Evolutionary conservation across 2,888 invertebrate species (phyloP), one percentile per base, ranked within the genome.

Genomic region (Ophioninae sp.): DNA sequence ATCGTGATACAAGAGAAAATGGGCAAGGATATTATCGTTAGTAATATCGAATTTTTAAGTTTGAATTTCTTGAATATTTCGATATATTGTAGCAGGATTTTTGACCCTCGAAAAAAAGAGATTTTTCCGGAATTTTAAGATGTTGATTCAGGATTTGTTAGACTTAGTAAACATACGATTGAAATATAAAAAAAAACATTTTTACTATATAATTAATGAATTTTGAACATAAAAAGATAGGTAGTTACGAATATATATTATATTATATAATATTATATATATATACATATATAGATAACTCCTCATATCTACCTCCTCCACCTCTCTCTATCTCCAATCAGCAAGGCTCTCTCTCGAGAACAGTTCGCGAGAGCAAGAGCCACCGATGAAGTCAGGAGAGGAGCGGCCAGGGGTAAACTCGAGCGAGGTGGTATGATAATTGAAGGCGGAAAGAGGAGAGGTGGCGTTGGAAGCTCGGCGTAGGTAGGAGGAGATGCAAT

Each of bases 401-500:
- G 68, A 71, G 67, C 20, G 79, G 69, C 39, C 75, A 65, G 58
- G 79, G 75, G 75, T 81, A 77, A 87, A 85, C 85, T 87, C 82
- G 83, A 84, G 86, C 80, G 86, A 82, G 83, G 88, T 87, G 88
- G 87, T 88, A 88, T 88, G 87, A 89, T 88, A 87, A 89, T 88
- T 87, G 86, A 86, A 85, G 86, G 87, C 87, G 87, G 81, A 86
- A 87, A 87, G 87, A 87, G 88, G 85, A 89, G 85, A 86, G 78
- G 82, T 73, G 84, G 80, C 71, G 80, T 78, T 44, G 72, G 76
- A 83, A 71, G 65, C 76, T 71, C 74, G 77, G 83, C 75, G 58
- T 67, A 17, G 10, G 67, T 67, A 79, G 82, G 86, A 86, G 89
- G 88, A 86, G 88, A 88, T 85, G 85, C 73, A 22, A 20, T 6